phyloP scores from a whole-genome alignment of 2,113 vertebrate species.

The Nerophis ophidion region DNA sequence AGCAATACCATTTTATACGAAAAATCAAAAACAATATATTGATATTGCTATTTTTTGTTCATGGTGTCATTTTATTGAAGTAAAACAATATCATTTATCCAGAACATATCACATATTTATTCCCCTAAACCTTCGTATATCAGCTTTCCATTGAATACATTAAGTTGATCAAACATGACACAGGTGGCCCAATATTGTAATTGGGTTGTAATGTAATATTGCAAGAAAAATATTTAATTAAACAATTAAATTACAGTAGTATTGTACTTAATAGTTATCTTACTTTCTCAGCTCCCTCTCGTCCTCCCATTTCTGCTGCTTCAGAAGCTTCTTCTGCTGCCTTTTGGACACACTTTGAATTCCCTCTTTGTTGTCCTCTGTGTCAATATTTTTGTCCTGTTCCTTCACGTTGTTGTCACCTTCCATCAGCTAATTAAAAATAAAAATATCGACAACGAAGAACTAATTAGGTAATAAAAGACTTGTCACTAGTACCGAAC shows the following conservation, averaged over 20 bases:
- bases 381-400: not conserved
- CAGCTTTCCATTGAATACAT: no score
- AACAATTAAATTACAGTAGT: not conserved
- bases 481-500: no score
- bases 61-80: no score
- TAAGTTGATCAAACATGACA: no score
- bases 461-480: no score
- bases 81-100: no score
- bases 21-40: no score
- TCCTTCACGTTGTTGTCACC: slow-evolving; percentile 9
- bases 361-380: not conserved
- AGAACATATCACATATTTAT: no score
- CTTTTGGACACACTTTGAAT: slow-evolving; percentile 77
- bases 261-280: slow-evolving; percentile 6
- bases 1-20: no score
- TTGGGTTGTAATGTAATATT: not conserved
- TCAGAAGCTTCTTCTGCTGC: slow-evolving; percentile 85
- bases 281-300: slow-evolving; percentile 88
- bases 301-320: slow-evolving; percentile 92
- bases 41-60: no score
- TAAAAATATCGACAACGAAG: not conserved
- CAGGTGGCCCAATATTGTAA: not conserved
- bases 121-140: no score
- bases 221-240: not conserved
- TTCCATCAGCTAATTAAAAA: slow-evolving; percentile 7